Evolutionary conservation across 2,797 vertebrate genomes (phyloP).

Genomic region (Heteromormyrus szaboi): DNA sequence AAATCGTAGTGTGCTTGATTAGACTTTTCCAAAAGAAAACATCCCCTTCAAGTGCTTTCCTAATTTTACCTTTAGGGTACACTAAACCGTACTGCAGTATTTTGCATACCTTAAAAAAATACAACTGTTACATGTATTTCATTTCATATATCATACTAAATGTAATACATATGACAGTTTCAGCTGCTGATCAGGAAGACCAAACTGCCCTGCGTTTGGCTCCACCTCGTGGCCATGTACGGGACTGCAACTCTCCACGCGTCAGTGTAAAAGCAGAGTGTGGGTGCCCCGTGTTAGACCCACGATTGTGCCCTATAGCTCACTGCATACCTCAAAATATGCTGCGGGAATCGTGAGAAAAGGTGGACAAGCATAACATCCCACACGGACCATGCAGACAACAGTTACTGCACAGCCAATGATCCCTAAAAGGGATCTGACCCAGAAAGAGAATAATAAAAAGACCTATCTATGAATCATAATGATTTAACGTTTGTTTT

Average conservation of each 20-base stretch:
- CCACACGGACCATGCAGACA: background rate
- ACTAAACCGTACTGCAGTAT: background rate
- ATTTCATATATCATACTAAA: background rate
- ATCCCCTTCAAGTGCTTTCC: constrained; percentile 4
- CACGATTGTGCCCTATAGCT: background rate
- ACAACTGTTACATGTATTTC: background rate
- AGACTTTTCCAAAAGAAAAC: background rate
- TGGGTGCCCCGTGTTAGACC: background rate
- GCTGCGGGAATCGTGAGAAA: background rate
- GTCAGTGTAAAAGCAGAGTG: background rate
- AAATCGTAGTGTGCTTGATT: constrained; percentile 2
- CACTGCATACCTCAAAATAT: background rate
- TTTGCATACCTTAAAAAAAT: background rate
- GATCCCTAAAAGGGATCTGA: background rate
- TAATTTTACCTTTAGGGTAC: background rate
- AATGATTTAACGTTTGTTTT: background rate
- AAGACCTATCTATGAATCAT: background rate
- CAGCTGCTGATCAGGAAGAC: background rate
- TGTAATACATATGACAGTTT: background rate
- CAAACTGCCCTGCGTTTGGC: background rate
- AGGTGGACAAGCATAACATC: background rate
- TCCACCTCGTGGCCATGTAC: background rate
- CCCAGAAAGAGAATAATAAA: background rate
- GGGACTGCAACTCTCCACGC: background rate
- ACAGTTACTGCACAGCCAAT: background rate